Evolutionary conservation across 2,888 invertebrate species (phyloP).

Genomic region (Ametastegia equiseti): DNA sequence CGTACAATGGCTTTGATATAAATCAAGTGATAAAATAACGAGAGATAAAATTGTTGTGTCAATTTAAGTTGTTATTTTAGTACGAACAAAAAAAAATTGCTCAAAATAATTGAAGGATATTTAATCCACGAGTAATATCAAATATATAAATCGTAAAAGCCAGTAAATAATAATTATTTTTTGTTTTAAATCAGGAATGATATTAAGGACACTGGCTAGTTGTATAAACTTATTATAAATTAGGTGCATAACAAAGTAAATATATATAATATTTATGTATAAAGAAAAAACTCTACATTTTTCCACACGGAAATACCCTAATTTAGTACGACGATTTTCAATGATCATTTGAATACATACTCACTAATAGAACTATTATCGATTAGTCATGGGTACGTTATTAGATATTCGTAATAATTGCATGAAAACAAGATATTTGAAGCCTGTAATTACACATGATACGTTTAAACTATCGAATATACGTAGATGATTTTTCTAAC

Average conservation of each 20-base stretch:
- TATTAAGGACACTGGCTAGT: neutral
- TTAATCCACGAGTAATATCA: neutral
- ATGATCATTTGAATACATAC: neutral
- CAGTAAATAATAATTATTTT: slow-evolving; percentile 12
- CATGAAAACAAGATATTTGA: neutral
- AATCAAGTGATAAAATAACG: neutral
- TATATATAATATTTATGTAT: slow-evolving; percentile 35
- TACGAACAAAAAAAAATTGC: neutral
- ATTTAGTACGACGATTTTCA: slow-evolving; percentile 14
- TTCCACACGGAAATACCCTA: neutral
- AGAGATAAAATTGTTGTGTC: neutral
- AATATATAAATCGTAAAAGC: neutral
- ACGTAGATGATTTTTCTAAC: neutral
- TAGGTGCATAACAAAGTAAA: slow-evolving; percentile 31
- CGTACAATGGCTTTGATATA: neutral
- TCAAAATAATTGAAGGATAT: neutral
- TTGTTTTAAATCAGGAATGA: slow-evolving; percentile 1
- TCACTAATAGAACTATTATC: neutral
- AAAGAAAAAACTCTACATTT: slow-evolving; percentile 3
- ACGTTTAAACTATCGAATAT: slow-evolving; percentile 11
- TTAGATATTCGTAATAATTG: neutral
- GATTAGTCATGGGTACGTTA: neutral
- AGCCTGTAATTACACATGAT: neutral
- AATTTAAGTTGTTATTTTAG: neutral
- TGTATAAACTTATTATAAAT: slow-evolving; percentile 37